A percentile compares a stretch with the other conserved stretches of the same genome.
These are phyloP conservation scores for Onthophagus taurus DNA, from an alignment of 1,140 invertebrate genomes.

Conservation along the genomic window DNA sequence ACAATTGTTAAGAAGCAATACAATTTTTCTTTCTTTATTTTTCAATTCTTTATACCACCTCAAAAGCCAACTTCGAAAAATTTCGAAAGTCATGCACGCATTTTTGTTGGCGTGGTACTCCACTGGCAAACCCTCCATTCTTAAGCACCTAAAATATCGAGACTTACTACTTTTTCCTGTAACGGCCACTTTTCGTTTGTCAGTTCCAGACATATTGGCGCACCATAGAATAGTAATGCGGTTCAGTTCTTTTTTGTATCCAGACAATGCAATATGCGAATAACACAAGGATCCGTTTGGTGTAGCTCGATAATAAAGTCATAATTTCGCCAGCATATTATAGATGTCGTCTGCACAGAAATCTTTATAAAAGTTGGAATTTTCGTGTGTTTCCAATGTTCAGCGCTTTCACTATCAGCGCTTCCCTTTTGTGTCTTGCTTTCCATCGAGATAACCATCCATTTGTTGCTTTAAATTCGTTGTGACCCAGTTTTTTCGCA, in stretches of 20 bases:
- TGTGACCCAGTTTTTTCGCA: conserved; percentile 3
- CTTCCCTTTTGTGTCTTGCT: not conserved
- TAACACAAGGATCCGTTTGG: conserved; percentile 4
- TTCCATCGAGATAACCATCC: conserved; percentile 9
- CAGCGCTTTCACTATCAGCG: not conserved
- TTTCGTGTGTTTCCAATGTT: not conserved
- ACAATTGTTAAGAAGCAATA: no score
- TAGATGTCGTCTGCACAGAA: not conserved
- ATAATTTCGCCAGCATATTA: not conserved
- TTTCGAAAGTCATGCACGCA: no score
- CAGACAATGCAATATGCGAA: conserved; percentile 1
- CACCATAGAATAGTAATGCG: conserved; percentile 2
- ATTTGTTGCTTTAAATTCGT: conserved; percentile 6
- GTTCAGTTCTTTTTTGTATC: conserved; percentile 9
- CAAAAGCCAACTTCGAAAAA: no score
- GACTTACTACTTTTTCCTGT: not conserved
- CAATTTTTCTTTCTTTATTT: no score
- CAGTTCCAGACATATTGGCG: conserved; percentile 2
- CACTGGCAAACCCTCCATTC: not conserved
- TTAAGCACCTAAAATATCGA: conserved; percentile 5
- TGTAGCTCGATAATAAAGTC: conserved; percentile 2
- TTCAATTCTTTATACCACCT: no score
- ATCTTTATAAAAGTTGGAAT: not conserved
- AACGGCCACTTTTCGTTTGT: conserved; percentile 3
- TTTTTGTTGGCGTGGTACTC: conserved; percentile 3